A percentile compares a stretch with the other conserved stretches of the same genome.
Evolutionary conservation across 2,888 invertebrate genomes (phyloP).

Genomic region (Phaedon cochleariae): DNA sequence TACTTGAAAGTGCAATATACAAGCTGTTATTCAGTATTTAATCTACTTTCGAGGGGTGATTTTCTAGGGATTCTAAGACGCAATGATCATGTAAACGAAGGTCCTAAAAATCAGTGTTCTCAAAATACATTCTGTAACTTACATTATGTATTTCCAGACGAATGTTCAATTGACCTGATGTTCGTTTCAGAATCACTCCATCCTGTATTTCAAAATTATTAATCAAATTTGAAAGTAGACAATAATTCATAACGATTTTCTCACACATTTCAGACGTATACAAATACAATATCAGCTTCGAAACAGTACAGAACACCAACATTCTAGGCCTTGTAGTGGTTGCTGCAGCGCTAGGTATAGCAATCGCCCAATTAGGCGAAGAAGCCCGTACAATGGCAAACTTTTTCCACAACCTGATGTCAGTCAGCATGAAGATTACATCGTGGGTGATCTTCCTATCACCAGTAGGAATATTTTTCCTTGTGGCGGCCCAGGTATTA

Average conservation of each 20-base stretch:
- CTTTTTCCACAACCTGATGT: conserved; percentile 66
- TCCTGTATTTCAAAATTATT: too few species aligned
- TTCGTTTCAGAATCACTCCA: too few species aligned
- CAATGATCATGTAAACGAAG: too few species aligned
- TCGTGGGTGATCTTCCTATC: conserved; percentile 65
- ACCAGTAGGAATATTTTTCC: conserved; percentile 71
- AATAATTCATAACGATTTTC: background rate
- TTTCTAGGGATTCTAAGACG: too few species aligned
- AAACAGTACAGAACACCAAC: conserved; percentile 65
- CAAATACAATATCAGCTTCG: conserved; percentile 64
- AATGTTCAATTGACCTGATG: too few species aligned
- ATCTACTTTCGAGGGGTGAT: too few species aligned
- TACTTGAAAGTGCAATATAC: too few species aligned
- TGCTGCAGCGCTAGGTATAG: conserved; percentile 71
- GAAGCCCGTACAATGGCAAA: conserved; percentile 70
- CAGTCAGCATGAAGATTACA: conserved; percentile 59
- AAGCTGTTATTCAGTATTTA: too few species aligned
- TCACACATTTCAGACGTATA: conserved; percentile 40
- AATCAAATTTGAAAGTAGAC: too few species aligned
- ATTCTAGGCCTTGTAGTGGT: conserved; percentile 70
- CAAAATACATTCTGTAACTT: too few species aligned
- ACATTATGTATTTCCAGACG: too few species aligned
- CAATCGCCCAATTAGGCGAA: conserved; percentile 71
- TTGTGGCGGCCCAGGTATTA: conserved; percentile 72
- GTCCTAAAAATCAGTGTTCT: too few species aligned